Evolutionary conservation across 2,113 vertebrate genomes (phyloP).

Genomic region (Anthoscopus minutus): DNA sequence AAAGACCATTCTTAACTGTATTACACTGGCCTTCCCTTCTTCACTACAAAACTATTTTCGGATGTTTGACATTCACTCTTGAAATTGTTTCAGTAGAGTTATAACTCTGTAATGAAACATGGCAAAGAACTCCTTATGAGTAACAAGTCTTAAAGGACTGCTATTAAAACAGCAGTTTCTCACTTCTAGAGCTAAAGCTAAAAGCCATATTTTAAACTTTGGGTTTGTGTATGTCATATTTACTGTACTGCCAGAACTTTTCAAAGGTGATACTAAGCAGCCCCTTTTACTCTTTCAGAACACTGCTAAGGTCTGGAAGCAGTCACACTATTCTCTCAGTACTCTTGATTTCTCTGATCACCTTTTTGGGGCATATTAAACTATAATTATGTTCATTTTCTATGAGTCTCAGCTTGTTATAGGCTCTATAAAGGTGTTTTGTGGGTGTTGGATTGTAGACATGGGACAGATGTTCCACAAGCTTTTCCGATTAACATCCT

Average conservation of each 20-base stretch:
- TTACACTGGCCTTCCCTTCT: constrained; percentile 4
- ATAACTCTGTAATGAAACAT: neutral
- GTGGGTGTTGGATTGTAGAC: neutral
- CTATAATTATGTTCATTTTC: neutral
- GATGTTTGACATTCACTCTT: neutral
- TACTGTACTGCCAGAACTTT: neutral
- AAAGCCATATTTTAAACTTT: neutral
- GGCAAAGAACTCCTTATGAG: neutral
- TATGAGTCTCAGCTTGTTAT: neutral
- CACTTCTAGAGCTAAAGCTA: neutral
- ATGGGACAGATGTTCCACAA: neutral
- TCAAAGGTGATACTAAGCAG: neutral
- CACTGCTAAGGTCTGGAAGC: neutral
- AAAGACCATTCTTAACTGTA: neutral
- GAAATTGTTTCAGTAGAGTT: neutral
- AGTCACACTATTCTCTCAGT: neutral
- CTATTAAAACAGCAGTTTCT: neutral
- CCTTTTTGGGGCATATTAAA: neutral
- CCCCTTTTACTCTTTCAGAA: neutral
- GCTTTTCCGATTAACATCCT: neutral
- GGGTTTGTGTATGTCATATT: neutral
- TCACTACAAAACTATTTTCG: neutral
- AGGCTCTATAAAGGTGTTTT: neutral
- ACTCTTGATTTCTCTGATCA: neutral
- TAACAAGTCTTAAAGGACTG: neutral